phyloP scores from a whole-genome alignment of 2,113 vertebrate species.

The Macroglossus sobrinus region DNA sequence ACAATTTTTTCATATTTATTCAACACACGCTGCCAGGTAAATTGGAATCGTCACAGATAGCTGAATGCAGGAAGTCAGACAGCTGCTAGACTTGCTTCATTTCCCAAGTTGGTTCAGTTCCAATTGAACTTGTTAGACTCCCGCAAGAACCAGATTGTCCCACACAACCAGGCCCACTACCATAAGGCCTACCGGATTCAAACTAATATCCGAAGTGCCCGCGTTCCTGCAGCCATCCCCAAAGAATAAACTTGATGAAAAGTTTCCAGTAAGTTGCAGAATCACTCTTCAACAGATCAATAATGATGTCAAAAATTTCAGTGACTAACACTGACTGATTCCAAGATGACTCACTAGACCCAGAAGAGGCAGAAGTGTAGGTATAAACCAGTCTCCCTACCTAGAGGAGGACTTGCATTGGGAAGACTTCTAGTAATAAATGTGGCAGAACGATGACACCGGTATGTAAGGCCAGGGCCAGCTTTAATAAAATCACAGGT shows the following conservation, averaged over 20 bases:
- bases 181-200: background rate
- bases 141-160: background rate
- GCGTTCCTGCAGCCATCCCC: background rate
- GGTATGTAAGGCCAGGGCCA: background rate
- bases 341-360: background rate
- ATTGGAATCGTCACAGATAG: conserved; percentile 51
- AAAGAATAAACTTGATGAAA: background rate
- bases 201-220: background rate
- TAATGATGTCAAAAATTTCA: background rate
- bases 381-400: background rate
- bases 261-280: background rate
- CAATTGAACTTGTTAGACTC: conserved; percentile 31
- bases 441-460: background rate
- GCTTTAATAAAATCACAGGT: background rate
- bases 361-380: background rate
- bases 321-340: background rate
- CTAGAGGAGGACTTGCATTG: background rate
- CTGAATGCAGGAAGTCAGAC: conserved; percentile 22
- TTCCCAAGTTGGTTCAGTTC: conserved; percentile 40
- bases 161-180: background rate
- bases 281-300: background rate
- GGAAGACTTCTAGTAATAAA: conserved; percentile 7
- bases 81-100: conserved; percentile 52
- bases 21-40: conserved; percentile 54
- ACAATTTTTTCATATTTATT: conserved; percentile 65